Evolutionary conservation across 2,113 vertebrate genomes (phyloP).

Genomic region (Ovibos moschatus): DNA sequence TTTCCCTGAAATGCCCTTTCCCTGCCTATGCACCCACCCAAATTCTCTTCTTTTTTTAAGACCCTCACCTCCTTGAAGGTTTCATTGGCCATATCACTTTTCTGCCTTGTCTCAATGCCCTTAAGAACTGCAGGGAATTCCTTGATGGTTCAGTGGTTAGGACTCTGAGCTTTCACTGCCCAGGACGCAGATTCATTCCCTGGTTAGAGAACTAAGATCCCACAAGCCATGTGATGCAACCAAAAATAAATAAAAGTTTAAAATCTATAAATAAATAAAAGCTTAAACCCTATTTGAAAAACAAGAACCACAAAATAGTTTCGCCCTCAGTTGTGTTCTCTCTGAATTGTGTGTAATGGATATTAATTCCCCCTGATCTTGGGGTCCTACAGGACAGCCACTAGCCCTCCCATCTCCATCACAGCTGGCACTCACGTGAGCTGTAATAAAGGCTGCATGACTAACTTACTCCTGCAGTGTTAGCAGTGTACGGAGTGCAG

Average conservation of each 20-base stretch:
- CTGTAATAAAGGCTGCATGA: accelerated
- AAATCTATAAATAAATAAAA: not conserved
- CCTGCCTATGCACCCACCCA: not conserved
- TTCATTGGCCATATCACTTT: not conserved
- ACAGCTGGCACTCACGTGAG: accelerated
- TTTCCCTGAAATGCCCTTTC: not conserved
- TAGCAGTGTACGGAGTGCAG: not conserved
- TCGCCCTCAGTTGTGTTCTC: not conserved
- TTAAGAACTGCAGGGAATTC: not conserved
- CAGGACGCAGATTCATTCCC: not conserved
- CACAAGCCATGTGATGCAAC: not conserved
- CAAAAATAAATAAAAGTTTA: not conserved
- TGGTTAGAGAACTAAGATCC: not conserved
- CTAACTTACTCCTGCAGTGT: not conserved
- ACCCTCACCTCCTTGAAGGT: not conserved
- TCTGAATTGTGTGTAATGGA: not conserved
- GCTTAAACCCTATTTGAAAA: not conserved
- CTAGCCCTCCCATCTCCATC: not conserved
- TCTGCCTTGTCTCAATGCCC: not conserved
- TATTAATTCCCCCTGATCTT: not conserved
- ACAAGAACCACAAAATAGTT: not conserved
- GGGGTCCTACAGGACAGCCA: not conserved
- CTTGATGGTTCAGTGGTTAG: not conserved
- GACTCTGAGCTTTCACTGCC: not conserved
- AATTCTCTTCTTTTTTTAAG: not conserved